Evolutionary conservation across 2,797 vertebrate genomes (phyloP).

Genomic region (Ara ararauna): DNA sequence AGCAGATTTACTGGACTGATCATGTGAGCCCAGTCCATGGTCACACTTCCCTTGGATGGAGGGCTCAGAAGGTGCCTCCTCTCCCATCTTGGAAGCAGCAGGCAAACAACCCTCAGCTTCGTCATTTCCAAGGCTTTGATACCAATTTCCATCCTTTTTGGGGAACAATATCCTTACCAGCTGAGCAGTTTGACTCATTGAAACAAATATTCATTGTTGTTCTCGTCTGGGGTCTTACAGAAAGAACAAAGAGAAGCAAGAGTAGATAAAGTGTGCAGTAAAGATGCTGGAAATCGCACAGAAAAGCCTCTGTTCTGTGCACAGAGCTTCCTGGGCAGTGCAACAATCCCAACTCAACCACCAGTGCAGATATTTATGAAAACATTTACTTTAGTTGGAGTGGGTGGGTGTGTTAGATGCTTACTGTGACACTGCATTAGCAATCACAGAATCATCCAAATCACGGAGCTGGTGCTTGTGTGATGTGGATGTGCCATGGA

Average conservation of each 20-base stretch:
- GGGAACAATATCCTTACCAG: background rate
- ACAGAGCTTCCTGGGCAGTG: background rate
- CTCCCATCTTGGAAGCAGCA: background rate
- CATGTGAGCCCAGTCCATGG: rapidly evolving
- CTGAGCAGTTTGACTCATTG: background rate
- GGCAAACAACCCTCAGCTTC: background rate
- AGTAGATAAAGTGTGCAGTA: background rate
- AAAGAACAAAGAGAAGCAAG: background rate
- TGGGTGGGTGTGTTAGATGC: background rate
- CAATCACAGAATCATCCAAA: background rate
- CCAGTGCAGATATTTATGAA: background rate
- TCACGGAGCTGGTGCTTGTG: background rate
- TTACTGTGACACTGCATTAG: rapidly evolving
- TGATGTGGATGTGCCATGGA: background rate
- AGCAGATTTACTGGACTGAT: background rate
- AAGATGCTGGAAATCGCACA: background rate
- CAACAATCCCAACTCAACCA: background rate
- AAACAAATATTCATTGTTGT: background rate
- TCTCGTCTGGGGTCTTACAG: background rate
- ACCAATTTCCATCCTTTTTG: background rate
- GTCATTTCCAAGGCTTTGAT: background rate
- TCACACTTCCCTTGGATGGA: rapidly evolving
- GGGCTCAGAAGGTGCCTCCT: background rate
- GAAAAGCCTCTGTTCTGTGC: background rate
- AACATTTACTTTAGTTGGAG: background rate